Evolutionary conservation across 2,888 invertebrate genomes (phyloP).

Genomic region (Eristalinus sepulchralis): DNA sequence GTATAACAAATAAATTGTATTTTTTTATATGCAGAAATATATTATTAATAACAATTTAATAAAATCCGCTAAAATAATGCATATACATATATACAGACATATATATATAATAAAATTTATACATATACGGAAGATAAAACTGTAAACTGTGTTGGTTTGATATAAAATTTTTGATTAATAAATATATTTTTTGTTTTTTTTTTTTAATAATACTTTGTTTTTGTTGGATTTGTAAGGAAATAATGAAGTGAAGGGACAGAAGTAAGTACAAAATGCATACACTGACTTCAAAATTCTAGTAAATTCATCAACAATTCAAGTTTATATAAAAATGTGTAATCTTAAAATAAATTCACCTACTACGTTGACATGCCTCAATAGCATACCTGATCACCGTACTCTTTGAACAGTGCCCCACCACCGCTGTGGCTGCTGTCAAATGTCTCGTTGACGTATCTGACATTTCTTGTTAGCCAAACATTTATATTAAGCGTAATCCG

Average conservation of each 20-base stretch:
- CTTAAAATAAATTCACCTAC: too few species aligned
- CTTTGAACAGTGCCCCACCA: slow-evolving; percentile 14
- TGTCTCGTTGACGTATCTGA: neutral
- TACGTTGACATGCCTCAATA: slow-evolving; percentile 9
- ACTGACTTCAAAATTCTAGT: too few species aligned
- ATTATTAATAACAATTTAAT: slow-evolving; percentile 9
- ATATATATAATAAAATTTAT: slow-evolving; percentile 10
- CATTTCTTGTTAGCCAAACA: neutral
- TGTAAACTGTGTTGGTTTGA: slow-evolving; percentile 49
- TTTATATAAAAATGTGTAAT: too few species aligned
- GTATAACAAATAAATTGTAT: slow-evolving; percentile 52
- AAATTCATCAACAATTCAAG: too few species aligned
- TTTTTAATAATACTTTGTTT: neutral
- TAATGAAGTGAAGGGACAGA: neutral
- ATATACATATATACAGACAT: neutral
- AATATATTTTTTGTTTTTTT: slow-evolving; percentile 50
- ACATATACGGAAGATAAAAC: slow-evolving; percentile 38
- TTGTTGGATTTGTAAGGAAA: neutral
- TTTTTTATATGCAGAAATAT: slow-evolving; percentile 55
- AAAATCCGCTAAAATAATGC: slow-evolving; percentile 1
- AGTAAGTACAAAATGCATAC: too few species aligned
- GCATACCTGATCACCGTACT: neutral
- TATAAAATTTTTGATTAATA: slow-evolving; percentile 54
- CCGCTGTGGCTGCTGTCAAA: neutral
- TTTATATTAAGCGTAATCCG: neutral